phyloP scores from a whole-genome alignment of 2,113 vertebrate genomes.

The Eulemur macaco region DNA sequence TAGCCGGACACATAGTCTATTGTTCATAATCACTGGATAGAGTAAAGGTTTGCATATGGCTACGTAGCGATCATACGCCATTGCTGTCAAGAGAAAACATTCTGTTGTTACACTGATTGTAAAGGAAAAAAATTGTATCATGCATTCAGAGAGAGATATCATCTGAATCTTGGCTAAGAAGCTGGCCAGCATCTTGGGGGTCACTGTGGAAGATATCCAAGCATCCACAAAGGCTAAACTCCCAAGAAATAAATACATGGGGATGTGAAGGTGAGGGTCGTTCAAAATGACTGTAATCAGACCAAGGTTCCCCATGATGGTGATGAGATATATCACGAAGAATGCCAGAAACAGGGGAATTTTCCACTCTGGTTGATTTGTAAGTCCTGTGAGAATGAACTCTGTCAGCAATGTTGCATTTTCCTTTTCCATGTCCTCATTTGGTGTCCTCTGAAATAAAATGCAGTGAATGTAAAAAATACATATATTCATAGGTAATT shows the following conservation, averaged over 20 bases:
- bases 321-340: background rate
- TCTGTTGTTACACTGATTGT: conserved; percentile 36
- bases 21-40: conserved; percentile 39
- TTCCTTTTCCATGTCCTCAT: too few species aligned
- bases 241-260: conserved; percentile 24
- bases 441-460: background rate
- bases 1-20: background rate
- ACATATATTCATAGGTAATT: too few species aligned
- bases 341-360: background rate
- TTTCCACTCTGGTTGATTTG: background rate
- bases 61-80: conserved; percentile 51
- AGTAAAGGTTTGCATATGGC: conserved; percentile 44
- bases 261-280: background rate
- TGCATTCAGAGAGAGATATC: background rate
- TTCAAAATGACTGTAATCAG: conserved; percentile 9
- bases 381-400: too few species aligned
- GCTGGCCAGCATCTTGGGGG: background rate
- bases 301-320: background rate
- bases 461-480: conserved; percentile 46
- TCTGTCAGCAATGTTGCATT: too few species aligned
- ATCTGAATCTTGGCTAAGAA: background rate
- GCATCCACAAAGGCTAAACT: background rate
- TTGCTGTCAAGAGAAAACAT: conserved; percentile 51
- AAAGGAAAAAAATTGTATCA: conserved; percentile 17
- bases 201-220: background rate